Evolutionary conservation across 1,140 invertebrate genomes (phyloP), one percentile per base, ranked within the genome.

Genomic region (Rhizoglyphus robini): DNA sequence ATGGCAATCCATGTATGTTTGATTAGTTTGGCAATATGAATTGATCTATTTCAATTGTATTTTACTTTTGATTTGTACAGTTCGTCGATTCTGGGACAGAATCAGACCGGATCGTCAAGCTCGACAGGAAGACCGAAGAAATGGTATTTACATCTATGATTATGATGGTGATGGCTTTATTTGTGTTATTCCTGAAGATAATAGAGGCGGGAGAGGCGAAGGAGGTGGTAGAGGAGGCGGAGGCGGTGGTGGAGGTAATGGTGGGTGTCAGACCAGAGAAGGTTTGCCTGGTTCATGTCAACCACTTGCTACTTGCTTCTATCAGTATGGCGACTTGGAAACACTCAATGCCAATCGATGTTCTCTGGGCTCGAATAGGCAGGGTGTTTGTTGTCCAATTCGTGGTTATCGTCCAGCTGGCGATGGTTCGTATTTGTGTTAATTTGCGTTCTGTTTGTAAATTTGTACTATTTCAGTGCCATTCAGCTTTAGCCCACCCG

Each of bases 371-470:
- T 25, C 20, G 13, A 46, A 46, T 46, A 23, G n/a, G 31, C 41
- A 13, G 8, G 31, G 25, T 13, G 49, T 67, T 34, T 67, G 65
- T 63, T 67, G 65, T 67, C 59, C 65, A 67, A 18, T 36, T 18
- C n/a, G 41, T 27, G 59, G 25, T 29, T 2, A 36, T 38, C 38
- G 60, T 18, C 13, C 65, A 51, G 51, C 29, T n/a, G 3, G 25
- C 38, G 1, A 11, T 11, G 18, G 65, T 67, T 18, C 41, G 64
- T 65, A 54, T 0, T 54, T 30, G 34, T 25, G n/a, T 3, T 20
- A 3, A 27, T 65, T 18, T 31, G 18, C 27, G 15, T 23, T 47
- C 8, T 64, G 30, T 4, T 3, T 15, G 23, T n/a, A 2, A 29
- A 23, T 47, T 31, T 41, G 8, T 66, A 3, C 20, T 25, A 4